Base-by-base conservation (phyloP, 2,888 invertebrate genomes). In the Julus scandinavius region DNA sequence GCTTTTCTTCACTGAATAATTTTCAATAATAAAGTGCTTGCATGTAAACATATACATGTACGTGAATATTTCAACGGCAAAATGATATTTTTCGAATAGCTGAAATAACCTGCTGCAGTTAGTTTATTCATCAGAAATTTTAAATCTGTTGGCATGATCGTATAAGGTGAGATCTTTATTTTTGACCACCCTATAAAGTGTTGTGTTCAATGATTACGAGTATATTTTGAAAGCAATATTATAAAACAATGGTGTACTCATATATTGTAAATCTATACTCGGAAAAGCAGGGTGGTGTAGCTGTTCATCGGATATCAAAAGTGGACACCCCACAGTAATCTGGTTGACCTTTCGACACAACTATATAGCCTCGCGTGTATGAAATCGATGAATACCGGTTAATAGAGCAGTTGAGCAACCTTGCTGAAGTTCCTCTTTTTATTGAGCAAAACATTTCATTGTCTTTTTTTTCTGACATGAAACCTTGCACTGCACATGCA, bases 101-200 rank as follows among this genome's bases (percentile, higher is more conserved):
- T 29, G n/a, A 29, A 72, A 72, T 72, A 29, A 72, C 72, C 29
- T 72, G 29, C 29, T n/a, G 29, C 72, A 72, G 11, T 72, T 72
- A 0, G 9, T 72, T 11, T 29, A 72, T 13, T 72, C 29, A 29
- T 72, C 72, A 72, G 72, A 72, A 72, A n/a, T 72, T 29, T 72
- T 72, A 72, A 72, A 72, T 72, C 72, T 72, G 72, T 72, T 72
- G 72, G 72, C 72, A 72, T 72, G 72, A 72, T 72, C 29, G n/a
- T 72, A 11, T 29, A 29, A 72, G 72, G 9, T 29, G 72, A 29
- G 72, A 72, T 72, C 72, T 29, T 29, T 72, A 29, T 72, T 72
- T 72, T 72, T 72, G 29, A 72, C 29, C 72, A 11, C 72, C 72
- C 72, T 63, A 45, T 45, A n/a, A 72, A 29, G 72, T 72, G 72